Conservation (phyloP, 2,888 invertebrate genomes). For the Cyclophora albipunctata region DNA sequence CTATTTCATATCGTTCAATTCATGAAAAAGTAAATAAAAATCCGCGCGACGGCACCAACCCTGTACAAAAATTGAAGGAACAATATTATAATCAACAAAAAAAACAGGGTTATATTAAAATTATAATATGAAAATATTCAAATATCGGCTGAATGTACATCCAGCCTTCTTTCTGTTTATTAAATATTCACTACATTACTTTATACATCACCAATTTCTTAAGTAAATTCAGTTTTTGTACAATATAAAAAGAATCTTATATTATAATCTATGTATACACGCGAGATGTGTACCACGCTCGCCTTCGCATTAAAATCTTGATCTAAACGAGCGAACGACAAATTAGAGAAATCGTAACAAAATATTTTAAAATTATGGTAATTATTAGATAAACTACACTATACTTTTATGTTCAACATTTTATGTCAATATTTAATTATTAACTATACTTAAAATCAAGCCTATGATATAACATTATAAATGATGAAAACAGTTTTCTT, state of each 20-base stretch:
- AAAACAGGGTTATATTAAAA: conserved; percentile 75
- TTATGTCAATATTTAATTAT: conserved; percentile 72
- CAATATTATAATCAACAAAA: conserved; percentile 60
- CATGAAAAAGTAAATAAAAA: conserved; percentile 11
- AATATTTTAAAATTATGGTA: conserved; percentile 70
- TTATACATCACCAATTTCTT: conserved; percentile 76
- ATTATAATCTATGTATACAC: conserved; percentile 64
- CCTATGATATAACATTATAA: conserved; percentile 70
- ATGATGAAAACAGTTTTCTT: conserved; percentile 64
- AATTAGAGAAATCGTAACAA: conserved; percentile 67
- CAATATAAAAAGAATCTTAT: conserved; percentile 76
- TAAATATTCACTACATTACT: conserved; percentile 75
- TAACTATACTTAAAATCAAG: conserved; percentile 67
- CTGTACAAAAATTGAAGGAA: conserved; percentile 67
- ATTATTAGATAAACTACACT: conserved; percentile 73
- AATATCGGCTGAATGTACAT: conserved; percentile 69
- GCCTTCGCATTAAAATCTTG: conserved; percentile 51
- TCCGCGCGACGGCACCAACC: conserved; percentile 38
- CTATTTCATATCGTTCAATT: conserved; percentile 5
- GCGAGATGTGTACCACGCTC: conserved; percentile 61
- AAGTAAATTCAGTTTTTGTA: conserved; percentile 76
- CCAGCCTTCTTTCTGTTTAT: conserved; percentile 72
- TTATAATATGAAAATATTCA: conserved; percentile 76
- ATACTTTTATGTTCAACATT: conserved; percentile 71
- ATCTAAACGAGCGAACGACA: conserved; percentile 65